Evolutionary conservation across 37 sponge, comb jelly and placozoan species (phyloP).

Genomic region (Hexactinellida sp.): DNA sequence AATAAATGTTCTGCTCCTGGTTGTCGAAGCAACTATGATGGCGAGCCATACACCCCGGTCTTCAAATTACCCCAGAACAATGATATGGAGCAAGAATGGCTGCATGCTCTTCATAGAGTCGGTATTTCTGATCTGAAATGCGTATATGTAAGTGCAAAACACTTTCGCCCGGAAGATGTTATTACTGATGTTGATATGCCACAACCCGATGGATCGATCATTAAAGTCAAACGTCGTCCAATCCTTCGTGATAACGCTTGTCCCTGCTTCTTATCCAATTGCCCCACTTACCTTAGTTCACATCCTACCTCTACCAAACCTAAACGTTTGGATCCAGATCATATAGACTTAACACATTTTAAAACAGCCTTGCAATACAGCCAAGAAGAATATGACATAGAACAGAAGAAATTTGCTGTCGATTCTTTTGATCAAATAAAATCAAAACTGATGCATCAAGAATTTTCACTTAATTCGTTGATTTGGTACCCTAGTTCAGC

Average conservation of each 20-base stretch:
- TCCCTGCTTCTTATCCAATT: background rate
- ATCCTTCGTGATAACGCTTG: background rate
- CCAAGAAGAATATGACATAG: background rate
- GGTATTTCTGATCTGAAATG: no score
- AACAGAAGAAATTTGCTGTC: background rate
- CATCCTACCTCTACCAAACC: background rate
- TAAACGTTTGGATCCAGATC: background rate
- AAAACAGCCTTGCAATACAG: background rate
- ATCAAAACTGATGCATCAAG: background rate
- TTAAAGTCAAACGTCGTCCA: no score
- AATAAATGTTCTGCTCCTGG: no score
- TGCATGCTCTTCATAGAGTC: no score
- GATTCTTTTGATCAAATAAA: background rate
- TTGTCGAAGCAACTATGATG: no score
- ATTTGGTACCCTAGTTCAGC: background rate
- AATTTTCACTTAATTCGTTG: background rate
- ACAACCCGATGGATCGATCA: no score
- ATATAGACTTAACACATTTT: background rate
- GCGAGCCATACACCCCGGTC: no score
- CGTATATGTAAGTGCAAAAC: no score
- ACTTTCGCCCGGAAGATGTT: no score
- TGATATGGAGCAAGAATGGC: no score
- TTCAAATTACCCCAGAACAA: no score
- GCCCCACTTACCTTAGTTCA: background rate
- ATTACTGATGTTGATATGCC: no score